Evolutionary conservation across 2,888 invertebrate species (phyloP).

Genomic region (Lithophane socia): DNA sequence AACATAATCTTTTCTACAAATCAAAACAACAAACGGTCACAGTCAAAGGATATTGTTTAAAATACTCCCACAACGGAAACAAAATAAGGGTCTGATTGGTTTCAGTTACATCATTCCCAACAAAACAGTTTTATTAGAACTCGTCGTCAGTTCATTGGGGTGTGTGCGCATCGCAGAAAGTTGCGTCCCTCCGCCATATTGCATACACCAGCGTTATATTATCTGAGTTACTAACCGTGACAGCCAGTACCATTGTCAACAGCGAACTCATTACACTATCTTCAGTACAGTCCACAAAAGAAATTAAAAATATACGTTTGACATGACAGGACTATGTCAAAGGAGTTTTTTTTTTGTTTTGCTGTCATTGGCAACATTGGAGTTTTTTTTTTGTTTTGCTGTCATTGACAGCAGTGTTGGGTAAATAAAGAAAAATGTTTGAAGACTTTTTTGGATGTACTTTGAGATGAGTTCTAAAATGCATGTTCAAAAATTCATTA

Average conservation of each 20-base stretch:
- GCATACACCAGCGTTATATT: constrained; percentile 61
- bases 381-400: constrained; percentile 32
- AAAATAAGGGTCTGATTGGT: constrained; percentile 49
- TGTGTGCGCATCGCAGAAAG: constrained; percentile 64
- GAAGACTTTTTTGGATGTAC: neutral
- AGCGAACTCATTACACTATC: constrained; percentile 64
- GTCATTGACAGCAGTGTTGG: constrained; percentile 2
- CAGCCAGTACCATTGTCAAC: constrained; percentile 58
- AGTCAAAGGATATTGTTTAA: constrained; percentile 14
- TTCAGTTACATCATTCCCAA: constrained; percentile 47
- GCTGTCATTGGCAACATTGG: constrained; percentile 7
- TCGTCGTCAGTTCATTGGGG: constrained; percentile 52
- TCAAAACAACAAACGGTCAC: constrained; percentile 1
- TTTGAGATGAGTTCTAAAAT: neutral
- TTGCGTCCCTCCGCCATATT: constrained; percentile 60
- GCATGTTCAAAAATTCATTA: neutral
- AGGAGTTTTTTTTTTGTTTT: constrained; percentile 40
- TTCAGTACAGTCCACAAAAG: constrained; percentile 58
- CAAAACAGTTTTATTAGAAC: constrained; percentile 64
- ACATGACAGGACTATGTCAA: constrained; percentile 44
- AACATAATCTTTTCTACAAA: neutral
- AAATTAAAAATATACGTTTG: constrained; percentile 58
- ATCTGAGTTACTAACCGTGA: constrained; percentile 62
- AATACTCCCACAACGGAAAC: constrained; percentile 8
- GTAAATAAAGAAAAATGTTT: neutral